phyloP scores from a whole-genome alignment of 64 coral and sea anemone genomes.

The Montipora foliosa region DNA sequence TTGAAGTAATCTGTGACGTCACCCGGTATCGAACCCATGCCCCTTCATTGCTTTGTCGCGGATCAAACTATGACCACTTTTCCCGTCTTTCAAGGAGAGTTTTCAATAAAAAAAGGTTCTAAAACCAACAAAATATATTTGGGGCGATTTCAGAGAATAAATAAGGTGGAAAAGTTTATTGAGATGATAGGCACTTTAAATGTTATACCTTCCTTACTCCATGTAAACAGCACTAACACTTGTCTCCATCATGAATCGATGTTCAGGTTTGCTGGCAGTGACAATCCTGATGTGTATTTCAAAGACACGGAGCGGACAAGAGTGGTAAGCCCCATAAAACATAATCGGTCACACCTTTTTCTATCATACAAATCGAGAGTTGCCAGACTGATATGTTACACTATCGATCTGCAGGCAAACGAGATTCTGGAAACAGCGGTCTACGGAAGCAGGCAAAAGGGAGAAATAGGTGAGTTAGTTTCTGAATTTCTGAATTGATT shows the following conservation, averaged over 20 bases:
- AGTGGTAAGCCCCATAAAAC: slow-evolving; percentile 71
- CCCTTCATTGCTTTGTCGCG: no score
- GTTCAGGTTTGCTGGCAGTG: slow-evolving; percentile 81
- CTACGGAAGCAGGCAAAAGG: slow-evolving; percentile 91
- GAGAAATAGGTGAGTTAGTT: slow-evolving; percentile 85
- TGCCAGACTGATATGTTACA: not conserved
- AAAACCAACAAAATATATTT: no score
- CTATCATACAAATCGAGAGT: not conserved
- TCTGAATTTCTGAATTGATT: not conserved
- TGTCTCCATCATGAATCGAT: not conserved
- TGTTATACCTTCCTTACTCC: no score
- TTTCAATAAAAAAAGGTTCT: no score
- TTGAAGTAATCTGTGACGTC: no score
- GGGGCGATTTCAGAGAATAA: no score
- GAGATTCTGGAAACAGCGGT: slow-evolving; percentile 97
- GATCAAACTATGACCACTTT: no score
- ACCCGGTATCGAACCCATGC: no score
- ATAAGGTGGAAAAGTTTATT: no score
- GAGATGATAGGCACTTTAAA: no score
- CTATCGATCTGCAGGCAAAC: slow-evolving; percentile 62
- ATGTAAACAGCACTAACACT: not conserved
- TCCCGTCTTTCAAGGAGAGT: no score
- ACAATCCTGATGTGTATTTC: slow-evolving; percentile 95
- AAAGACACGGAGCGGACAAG: slow-evolving; percentile 87
- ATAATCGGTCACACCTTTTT: no score